Base-by-base conservation (phyloP, 2,888 invertebrate genomes). In the Chloromyia formosa region DNA sequence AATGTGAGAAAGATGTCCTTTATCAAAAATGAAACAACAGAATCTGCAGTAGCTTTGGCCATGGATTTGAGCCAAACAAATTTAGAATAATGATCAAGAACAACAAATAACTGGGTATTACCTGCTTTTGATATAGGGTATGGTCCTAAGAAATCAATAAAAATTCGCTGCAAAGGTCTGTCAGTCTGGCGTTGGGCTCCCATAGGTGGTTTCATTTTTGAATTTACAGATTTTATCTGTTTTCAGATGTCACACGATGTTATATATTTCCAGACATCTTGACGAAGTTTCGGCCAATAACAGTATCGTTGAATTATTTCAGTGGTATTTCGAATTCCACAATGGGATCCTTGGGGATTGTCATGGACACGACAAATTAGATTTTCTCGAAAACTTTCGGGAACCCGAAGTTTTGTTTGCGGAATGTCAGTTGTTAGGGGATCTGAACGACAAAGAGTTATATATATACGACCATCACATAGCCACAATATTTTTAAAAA, bases 211-310 rank as follows among this genome's bases (percentile, higher is more conserved):
- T 40, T 12, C 16, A 35, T 16, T 42, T 16, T 64, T 5, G n/a
- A 42, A 42, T 64, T 64, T 1, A 5, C 9, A 1, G 64, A 20
- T 42, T 64, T 64, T 7, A 16, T 40, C 16, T 64, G 64, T 40
- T 73, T 77, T 40, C 75, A 78, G 0, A 60, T 9, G 3, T 16
- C 53, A 20, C 78, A 78, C 0, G 68, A 16, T 0, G 22, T 1
- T 5, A 78, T 42, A 45, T 54, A 76, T 1, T 42, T 16, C 1
- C 54, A 35, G 0, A 79, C 75, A 0, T 77, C 76, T 3, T 20
- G 22, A 1, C 58, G 20, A 62, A 79, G 76, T 20, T 64, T 53
- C 12, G 79, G 79, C 78, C 79, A 79, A 42, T 74, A 79, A 16
- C 71, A 79, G 16, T 69, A 58, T 35, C 71, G 49, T 18, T 68